These are phyloP conservation scores for Scaptomyza graminum DNA, from an alignment of 1,140 invertebrate species.

Conservation along the genomic window DNA sequence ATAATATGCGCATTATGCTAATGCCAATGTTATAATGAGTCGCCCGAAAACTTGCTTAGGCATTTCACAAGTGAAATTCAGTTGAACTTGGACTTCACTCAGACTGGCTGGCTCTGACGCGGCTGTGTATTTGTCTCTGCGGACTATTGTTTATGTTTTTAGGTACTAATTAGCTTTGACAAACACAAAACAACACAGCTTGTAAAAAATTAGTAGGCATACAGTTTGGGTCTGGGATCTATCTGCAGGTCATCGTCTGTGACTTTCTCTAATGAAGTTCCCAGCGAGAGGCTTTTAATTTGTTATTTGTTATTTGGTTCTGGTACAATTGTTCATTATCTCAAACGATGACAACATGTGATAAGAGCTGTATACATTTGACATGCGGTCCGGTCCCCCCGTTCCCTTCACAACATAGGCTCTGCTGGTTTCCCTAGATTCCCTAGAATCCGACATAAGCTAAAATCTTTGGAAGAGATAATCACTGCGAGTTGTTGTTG, in stretches of 20 bases:
- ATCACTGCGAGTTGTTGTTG: conserved; percentile 31
- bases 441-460: conserved; percentile 59
- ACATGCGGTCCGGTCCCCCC: conserved; percentile 60
- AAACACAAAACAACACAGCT: conserved; percentile 66
- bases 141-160: conserved; percentile 71
- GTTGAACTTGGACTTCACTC: conserved; percentile 29
- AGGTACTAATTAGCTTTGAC: conserved; percentile 82
- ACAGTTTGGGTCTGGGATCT: conserved; percentile 10
- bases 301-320: conserved; percentile 51
- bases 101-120: conserved; percentile 17
- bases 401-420: too few relatives aligned
- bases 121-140: conserved; percentile 74
- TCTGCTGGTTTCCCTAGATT: conserved; percentile 35
- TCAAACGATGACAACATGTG: conserved; percentile 60
- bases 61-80: conserved; percentile 49
- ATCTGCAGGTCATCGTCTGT: conserved; percentile 48
- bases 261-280: conserved; percentile 79
- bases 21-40: conserved; percentile 73
- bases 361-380: conserved; percentile 70
- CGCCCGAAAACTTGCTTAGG: conserved; percentile 29
- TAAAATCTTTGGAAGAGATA: conserved; percentile 47
- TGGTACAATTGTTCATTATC: conserved; percentile 43
- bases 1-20: conserved; percentile 81
- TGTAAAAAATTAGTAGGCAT: conserved; percentile 74
- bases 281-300: conserved; percentile 68